phyloP scores from a whole-genome alignment of 2,888 invertebrate species.

The Apoda limacodes region DNA sequence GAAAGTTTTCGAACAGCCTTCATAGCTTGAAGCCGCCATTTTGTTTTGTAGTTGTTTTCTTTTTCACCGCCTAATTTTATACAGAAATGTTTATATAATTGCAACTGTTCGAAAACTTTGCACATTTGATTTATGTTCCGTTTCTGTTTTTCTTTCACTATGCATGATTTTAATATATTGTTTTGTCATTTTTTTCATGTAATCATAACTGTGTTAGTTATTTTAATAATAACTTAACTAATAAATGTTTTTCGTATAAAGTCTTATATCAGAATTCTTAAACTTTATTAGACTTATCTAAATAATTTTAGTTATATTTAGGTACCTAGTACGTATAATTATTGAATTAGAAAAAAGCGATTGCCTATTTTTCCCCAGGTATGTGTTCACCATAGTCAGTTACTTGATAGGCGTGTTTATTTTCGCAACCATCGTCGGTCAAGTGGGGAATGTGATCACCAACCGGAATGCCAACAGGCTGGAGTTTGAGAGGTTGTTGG shows the following conservation, averaged over 20 bases:
- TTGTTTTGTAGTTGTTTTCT: conserved; percentile 37
- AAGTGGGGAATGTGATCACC: conserved; percentile 97
- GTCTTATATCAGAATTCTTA: too few species aligned
- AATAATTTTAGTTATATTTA: too few species aligned
- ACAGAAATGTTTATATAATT: conserved; percentile 47
- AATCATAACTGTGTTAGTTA: too few species aligned
- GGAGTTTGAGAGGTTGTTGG: conserved; percentile 93
- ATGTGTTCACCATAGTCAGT: conserved; percentile 96
- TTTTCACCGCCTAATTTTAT: conserved; percentile 31
- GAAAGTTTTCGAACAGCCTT: conserved; percentile 79
- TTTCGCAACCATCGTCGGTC: conserved; percentile 97
- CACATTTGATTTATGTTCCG: conserved; percentile 35
- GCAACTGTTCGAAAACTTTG: conserved; percentile 74
- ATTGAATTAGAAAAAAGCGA: too few species aligned
- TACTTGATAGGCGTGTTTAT: conserved; percentile 98
- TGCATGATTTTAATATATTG: neutral
- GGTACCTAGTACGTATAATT: too few species aligned
- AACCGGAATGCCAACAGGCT: conserved; percentile 96
- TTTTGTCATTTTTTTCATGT: too few species aligned
- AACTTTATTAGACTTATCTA: too few species aligned
- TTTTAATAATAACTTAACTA: too few species aligned
- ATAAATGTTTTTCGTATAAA: too few species aligned
- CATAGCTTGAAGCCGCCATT: conserved; percentile 65
- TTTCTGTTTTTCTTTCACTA: conserved; percentile 13
- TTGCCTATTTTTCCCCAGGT: conserved; percentile 86